phyloP scores from a whole-genome alignment of 1,140 invertebrate species.

The Kradibia gibbosae region DNA sequence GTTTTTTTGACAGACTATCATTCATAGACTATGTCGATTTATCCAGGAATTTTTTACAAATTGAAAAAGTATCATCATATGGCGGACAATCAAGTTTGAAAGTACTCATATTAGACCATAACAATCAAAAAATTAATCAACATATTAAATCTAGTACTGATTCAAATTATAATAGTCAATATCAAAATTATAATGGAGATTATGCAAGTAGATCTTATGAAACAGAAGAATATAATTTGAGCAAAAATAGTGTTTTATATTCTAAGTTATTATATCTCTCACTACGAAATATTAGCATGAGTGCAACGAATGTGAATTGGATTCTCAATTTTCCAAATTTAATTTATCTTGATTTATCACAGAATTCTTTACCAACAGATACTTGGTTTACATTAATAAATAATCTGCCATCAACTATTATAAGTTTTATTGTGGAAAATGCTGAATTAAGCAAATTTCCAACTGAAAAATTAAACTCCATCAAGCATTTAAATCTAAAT shows the following conservation, averaged over 20 bases:
- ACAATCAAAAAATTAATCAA: too few species aligned
- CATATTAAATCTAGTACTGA: neutral
- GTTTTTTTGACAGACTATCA: conserved; percentile 10
- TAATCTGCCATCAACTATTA: neutral
- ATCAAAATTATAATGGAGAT: neutral
- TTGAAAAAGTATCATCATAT: conserved; percentile 16
- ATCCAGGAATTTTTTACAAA: conserved; percentile 35
- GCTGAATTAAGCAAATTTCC: neutral
- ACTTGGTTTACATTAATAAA: neutral
- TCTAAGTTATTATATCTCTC: conserved; percentile 33
- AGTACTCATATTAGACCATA: conserved; percentile 28
- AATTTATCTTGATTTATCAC: conserved; percentile 35
- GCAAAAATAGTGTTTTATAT: neutral
- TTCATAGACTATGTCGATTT: conserved; percentile 43
- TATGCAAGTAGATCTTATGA: neutral
- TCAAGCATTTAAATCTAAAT: conserved; percentile 29
- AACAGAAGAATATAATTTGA: neutral
- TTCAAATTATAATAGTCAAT: neutral
- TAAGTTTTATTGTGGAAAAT: conserved; percentile 14
- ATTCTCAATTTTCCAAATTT: conserved; percentile 25
- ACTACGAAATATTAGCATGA: conserved; percentile 26
- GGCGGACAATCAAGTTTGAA: conserved; percentile 30
- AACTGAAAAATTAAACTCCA: neutral
- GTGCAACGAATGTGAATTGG: neutral
- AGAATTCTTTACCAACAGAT: conserved; percentile 13